Conservation (phyloP, 2,113 vertebrate species). For the Nyctereutes procyonoides region DNA sequence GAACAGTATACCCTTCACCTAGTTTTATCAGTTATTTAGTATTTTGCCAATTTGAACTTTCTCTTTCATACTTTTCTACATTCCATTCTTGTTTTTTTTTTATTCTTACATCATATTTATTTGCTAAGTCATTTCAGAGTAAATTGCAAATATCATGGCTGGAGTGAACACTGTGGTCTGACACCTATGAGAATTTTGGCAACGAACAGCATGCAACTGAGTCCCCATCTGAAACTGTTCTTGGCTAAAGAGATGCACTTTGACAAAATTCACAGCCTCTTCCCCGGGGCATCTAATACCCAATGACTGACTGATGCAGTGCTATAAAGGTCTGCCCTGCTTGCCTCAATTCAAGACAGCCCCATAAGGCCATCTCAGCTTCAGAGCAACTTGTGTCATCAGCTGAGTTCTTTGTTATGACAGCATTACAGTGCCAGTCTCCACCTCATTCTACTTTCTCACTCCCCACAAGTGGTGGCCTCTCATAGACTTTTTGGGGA, state of each 20-base stretch:
- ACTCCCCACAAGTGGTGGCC: background rate
- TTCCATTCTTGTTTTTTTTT: background rate
- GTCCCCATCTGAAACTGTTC: background rate
- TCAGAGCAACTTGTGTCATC: background rate
- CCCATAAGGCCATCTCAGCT: background rate
- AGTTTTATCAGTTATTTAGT: background rate
- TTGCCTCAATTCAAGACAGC: background rate
- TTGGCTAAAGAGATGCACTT: background rate
- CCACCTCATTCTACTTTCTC: background rate
- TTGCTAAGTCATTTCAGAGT: background rate
- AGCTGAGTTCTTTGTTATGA: background rate
- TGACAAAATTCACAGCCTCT: background rate
- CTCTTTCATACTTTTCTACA: background rate
- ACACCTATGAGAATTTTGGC: background rate
- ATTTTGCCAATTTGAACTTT: background rate
- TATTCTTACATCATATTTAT: background rate
- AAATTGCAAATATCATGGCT: background rate
- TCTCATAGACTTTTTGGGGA: background rate
- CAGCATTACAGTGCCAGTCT: background rate
- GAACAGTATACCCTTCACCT: background rate
- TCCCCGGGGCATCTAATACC: background rate
- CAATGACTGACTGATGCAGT: background rate
- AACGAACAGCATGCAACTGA: background rate
- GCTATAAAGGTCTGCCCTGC: background rate
- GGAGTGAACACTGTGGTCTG: background rate